Evolutionary conservation across 2,113 vertebrate species (phyloP).

Genomic region (Fulmarus glacialis): DNA sequence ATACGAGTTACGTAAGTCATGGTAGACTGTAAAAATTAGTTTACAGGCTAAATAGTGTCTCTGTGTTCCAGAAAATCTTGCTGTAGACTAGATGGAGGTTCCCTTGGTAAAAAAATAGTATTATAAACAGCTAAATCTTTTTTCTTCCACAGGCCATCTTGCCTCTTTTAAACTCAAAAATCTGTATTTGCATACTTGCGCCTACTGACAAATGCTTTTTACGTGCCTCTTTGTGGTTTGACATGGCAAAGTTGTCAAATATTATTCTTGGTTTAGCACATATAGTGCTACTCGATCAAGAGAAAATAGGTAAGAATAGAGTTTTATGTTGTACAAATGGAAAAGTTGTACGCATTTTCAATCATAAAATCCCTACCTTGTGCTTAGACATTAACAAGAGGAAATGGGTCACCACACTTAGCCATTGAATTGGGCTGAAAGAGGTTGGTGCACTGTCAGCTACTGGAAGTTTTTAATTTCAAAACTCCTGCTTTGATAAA

Average conservation of each 20-base stretch:
- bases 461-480: neutral
- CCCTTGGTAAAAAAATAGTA: neutral
- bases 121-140: neutral
- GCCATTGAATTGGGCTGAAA: neutral
- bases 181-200: neutral
- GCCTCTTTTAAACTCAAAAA: neutral
- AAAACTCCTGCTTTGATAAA: neutral
- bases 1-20: neutral
- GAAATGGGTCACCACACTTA: neutral
- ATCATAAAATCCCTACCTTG: neutral
- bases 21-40: neutral
- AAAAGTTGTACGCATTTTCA: neutral
- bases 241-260: neutral
- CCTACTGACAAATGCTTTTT: neutral
- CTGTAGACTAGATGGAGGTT: neutral
- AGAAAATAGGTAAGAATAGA: neutral
- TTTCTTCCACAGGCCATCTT: neutral
- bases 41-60: neutral
- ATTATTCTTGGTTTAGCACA: neutral
- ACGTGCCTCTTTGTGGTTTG: neutral
- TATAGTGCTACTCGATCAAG: neutral
- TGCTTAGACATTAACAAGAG: neutral
- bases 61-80: neutral
- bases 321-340: neutral
- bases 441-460: neutral